Conservation (phyloP, 1,140 invertebrate species). For the Venustaconcha ellipsiformis region DNA sequence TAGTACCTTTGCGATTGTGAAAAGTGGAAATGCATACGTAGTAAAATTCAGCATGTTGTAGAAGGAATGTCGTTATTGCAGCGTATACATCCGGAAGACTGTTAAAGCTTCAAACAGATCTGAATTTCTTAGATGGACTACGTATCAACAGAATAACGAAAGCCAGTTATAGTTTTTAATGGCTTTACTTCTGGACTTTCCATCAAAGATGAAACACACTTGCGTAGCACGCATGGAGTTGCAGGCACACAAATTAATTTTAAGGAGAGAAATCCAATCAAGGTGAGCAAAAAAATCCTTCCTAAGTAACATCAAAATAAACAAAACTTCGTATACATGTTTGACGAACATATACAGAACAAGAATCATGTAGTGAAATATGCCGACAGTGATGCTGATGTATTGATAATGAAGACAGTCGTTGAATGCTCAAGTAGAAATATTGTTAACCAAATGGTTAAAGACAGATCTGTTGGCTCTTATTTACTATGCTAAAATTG, state of each 20-base stretch:
- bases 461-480: slow-evolving; percentile 40
- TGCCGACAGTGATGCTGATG: slow-evolving; percentile 22
- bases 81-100: neutral
- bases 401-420: slow-evolving; percentile 35
- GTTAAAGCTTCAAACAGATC: neutral
- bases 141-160: neutral
- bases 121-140: neutral
- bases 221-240: slow-evolving; percentile 9
- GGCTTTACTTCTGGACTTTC: slow-evolving; percentile 22
- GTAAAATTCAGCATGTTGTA: slow-evolving; percentile 28
- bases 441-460: slow-evolving; percentile 21
- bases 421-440: neutral
- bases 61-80: slow-evolving; percentile 34
- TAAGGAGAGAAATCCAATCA: slow-evolving; percentile 28
- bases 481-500: slow-evolving; percentile 8
- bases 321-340: slow-evolving; percentile 28
- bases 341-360: slow-evolving; percentile 16
- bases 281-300: slow-evolving; percentile 25
- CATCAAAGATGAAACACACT: slow-evolving; percentile 28
- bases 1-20: slow-evolving; percentile 17
- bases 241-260: neutral
- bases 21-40: neutral
- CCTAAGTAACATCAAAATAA: slow-evolving; percentile 36
- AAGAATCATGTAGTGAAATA: slow-evolving; percentile 23
- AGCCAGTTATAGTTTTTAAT: slow-evolving; percentile 18